Conservation (phyloP, 2,797 vertebrate genomes). For the Darevskia mixta region DNA sequence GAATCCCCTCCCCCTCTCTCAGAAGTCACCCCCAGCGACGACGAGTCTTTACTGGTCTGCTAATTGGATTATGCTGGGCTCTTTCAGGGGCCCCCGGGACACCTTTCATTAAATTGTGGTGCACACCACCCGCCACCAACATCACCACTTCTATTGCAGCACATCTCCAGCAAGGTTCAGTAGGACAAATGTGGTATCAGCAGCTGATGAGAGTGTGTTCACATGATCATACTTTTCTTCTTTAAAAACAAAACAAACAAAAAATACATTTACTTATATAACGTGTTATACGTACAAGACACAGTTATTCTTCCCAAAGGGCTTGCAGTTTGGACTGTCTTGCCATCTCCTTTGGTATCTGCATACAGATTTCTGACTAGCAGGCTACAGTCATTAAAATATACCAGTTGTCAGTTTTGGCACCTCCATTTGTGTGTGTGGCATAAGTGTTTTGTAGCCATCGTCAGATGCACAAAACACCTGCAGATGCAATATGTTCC, state of each 20-base stretch:
- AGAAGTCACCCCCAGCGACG: conserved; percentile 79
- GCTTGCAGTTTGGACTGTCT: not conserved
- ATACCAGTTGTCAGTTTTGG: not conserved
- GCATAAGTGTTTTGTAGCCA: not conserved
- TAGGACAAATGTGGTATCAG: conserved; percentile 37
- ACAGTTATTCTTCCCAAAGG: not conserved
- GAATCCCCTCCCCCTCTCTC: conserved; percentile 72
- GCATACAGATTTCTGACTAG: not conserved
- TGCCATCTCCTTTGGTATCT: not conserved
- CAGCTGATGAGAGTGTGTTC: not conserved
- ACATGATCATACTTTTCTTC: not conserved
- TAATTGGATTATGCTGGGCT: conserved; percentile 72
- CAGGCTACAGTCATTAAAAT: not conserved
- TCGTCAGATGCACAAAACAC: not conserved
- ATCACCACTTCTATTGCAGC: conserved; percentile 12
- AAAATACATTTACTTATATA: not conserved
- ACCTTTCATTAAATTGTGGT: conserved; percentile 29
- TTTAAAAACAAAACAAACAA: not conserved
- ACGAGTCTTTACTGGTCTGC: conserved; percentile 85
- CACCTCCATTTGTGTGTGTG: not conserved
- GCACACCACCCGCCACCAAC: conserved; percentile 20
- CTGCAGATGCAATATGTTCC: not conserved
- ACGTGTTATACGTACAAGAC: not conserved
- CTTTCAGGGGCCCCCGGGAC: conserved; percentile 53
- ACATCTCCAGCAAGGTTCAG: conserved; percentile 20